These are phyloP conservation scores for Lasioglossum oenotherae DNA, from an alignment of 2,888 invertebrate genomes.

Conservation along the genomic window DNA sequence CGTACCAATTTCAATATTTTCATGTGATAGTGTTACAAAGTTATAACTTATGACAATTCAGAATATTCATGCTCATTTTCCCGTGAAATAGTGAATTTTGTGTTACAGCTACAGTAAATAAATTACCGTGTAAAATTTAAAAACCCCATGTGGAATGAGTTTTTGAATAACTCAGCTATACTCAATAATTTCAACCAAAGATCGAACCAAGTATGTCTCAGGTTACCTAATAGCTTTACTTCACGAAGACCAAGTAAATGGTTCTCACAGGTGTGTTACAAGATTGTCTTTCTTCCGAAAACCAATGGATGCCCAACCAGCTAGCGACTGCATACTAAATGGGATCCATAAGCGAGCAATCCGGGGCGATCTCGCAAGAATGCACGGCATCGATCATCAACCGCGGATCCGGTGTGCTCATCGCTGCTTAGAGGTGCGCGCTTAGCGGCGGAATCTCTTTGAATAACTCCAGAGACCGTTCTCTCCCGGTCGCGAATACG, in stretches of 20 bases:
- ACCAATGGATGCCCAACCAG: background rate
- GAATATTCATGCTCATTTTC: background rate
- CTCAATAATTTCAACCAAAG: background rate
- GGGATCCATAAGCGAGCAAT: background rate
- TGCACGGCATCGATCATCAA: constrained; percentile 34
- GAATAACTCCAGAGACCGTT: constrained; percentile 47
- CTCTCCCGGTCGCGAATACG: constrained; percentile 46
- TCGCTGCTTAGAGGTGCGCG: constrained; percentile 31
- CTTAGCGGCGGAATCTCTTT: constrained; percentile 48
- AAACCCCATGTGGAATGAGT: background rate
- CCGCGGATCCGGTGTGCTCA: constrained; percentile 22
- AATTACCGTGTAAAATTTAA: background rate
- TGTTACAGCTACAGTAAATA: background rate
- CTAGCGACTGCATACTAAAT: background rate
- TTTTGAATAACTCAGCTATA: background rate
- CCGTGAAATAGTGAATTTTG: background rate
- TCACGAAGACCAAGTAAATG: background rate
- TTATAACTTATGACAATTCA: background rate
- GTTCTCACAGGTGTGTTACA: background rate
- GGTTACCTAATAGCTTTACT: background rate
- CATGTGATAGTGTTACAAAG: background rate
- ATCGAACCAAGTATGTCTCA: background rate
- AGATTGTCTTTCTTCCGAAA: background rate
- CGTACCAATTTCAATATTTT: background rate
- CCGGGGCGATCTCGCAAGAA: background rate